Evolutionary conservation across 2,888 invertebrate genomes (phyloP), one percentile per base, ranked within the genome.

Genomic region (Tineola bisselliella): DNA sequence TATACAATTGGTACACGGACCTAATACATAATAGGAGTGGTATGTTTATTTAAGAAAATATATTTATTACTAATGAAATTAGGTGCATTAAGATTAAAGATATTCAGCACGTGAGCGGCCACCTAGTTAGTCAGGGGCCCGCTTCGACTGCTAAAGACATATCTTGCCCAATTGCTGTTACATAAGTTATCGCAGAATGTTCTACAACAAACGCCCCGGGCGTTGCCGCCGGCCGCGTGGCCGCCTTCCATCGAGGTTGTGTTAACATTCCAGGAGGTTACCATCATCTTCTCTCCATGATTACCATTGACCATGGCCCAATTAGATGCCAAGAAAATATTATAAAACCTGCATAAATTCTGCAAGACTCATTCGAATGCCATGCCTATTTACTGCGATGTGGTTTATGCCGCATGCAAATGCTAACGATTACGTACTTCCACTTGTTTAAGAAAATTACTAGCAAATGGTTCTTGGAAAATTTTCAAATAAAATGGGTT

Each of bases 11-110:
- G 84, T 93, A 92, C 76, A 88, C 86, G 80, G 91, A 92, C 79
- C 88, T 92, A 68, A 89, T 93, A 89, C 91, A 92, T 80, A 91
- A 90, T 74, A 90, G 88, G 75, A 88, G 91, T 74, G 92, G 92
- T 93, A 79, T 89, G 90, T 88, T 63, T 48, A 15, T n/a, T n/a
- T 5, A 48, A 43, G 3, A n/a, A 48, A n/a, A 11, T 8, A 43
- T 31, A 44, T 15, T 44, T n/a, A n/a, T 44, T 44, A n/a, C 25
- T 6, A 25, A 25, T 25, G 25, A 25, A 25, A 4, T 25, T 25
- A 25, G 25, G 25, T 13, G 15, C 8, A 44, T 44, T 44, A 44
- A 25, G 6, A 25, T 25, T 6, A 25, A 25, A 25, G 25, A 25
- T 8, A 48, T 48, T 48, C 48, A 15, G 3, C 48, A 33, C 38